phyloP scores from a whole-genome alignment of 1,140 invertebrate species.

The Hycleus cichorii region DNA sequence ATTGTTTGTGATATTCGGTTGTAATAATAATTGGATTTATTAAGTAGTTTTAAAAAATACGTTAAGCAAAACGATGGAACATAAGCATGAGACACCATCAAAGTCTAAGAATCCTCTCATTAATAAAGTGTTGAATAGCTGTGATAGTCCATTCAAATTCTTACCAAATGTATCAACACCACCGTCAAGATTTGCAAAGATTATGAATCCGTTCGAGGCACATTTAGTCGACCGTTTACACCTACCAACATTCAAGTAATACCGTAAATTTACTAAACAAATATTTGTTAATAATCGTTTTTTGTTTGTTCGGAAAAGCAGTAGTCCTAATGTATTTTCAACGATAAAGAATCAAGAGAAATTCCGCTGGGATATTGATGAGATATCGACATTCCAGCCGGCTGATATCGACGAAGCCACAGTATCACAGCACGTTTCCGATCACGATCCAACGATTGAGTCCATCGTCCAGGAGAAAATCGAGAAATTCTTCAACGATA shows the following conservation, averaged over 20 bases:
- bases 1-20: too few relatives aligned
- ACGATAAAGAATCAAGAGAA: slow-evolving; percentile 31
- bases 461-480: slow-evolving; percentile 35
- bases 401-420: slow-evolving; percentile 37
- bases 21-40: too few relatives aligned
- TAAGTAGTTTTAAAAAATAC: too few relatives aligned
- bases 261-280: background rate
- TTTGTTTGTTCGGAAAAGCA: background rate
- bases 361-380: slow-evolving; percentile 39
- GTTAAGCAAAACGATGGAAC: slow-evolving; percentile 17
- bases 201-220: slow-evolving; percentile 37
- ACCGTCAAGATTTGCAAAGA: slow-evolving; percentile 30
- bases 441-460: slow-evolving; percentile 28
- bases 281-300: slow-evolving; percentile 15
- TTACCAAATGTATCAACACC: slow-evolving; percentile 31
- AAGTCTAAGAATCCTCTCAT: slow-evolving; percentile 2
- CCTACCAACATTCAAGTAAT: slow-evolving; percentile 35
- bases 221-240: slow-evolving; percentile 34
- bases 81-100: slow-evolving; percentile 8
- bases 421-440: slow-evolving; percentile 29
- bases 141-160: slow-evolving; percentile 29
- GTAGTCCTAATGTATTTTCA: slow-evolving; percentile 35
- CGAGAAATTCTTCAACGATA: slow-evolving; percentile 36
- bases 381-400: slow-evolving; percentile 35
- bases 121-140: slow-evolving; percentile 2